Conservation (phyloP, 1,140 invertebrate genomes). For the Temnothorax curvispinosus region DNA sequence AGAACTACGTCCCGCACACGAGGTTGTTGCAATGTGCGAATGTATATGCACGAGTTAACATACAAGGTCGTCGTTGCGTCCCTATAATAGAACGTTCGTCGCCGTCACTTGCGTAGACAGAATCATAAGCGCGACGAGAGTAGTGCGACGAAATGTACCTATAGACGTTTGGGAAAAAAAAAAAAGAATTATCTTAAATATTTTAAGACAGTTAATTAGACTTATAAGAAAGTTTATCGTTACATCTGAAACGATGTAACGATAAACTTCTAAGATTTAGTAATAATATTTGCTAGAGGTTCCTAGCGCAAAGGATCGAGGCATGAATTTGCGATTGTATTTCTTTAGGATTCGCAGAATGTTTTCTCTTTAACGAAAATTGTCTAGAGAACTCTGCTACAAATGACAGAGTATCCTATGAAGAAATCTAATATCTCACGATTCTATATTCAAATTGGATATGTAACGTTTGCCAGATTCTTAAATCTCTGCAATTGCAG, state of each 20-base stretch:
- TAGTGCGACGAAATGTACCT: neutral
- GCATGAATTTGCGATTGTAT: neutral
- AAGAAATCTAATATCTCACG: neutral
- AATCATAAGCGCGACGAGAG: constrained; percentile 2
- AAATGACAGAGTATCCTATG: neutral
- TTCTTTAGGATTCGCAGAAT: neutral
- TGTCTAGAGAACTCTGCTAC: no score
- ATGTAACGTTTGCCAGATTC: neutral
- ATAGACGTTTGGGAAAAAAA: neutral
- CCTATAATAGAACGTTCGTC: constrained; percentile 49
- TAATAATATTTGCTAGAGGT: neutral
- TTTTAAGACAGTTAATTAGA: neutral
- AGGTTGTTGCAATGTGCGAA: constrained; percentile 22
- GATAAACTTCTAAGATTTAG: neutral
- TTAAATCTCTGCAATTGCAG: neutral
- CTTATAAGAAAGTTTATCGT: neutral
- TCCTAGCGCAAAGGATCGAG: neutral
- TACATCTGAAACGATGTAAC: neutral
- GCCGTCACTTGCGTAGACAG: neutral
- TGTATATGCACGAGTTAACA: constrained; percentile 29
- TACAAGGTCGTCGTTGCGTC: constrained; percentile 47
- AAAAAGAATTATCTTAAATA: neutral
- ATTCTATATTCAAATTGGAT: neutral
- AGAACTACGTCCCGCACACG: constrained; percentile 13
- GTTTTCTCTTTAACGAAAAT: neutral